Evolutionary conservation across 2,888 invertebrate genomes (phyloP).

Genomic region (Drosophila mimetica): DNA sequence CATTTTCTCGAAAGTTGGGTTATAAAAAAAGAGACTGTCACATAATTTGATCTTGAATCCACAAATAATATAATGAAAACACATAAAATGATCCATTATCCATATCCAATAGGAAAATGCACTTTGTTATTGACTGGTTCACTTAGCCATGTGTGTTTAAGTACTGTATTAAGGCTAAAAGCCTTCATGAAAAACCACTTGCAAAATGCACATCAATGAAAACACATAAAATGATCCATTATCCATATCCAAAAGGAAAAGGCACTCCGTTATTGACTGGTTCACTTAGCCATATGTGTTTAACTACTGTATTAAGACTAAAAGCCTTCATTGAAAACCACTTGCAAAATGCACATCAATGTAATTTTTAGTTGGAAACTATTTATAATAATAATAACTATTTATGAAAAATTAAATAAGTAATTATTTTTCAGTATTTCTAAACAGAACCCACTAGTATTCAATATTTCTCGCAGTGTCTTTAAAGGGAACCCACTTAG

Average conservation of each 20-base stretch:
- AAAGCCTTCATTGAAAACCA: neutral
- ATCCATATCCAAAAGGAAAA: neutral
- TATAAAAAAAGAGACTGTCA: conserved; percentile 1
- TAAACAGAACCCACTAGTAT: too few relatives aligned
- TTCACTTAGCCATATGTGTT: neutral
- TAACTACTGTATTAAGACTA: neutral
- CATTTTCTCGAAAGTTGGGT: neutral
- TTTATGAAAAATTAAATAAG: too few relatives aligned
- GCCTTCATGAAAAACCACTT: neutral
- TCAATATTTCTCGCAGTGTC: neutral
- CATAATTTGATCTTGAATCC: conserved; percentile 1
- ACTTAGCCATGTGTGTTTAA: neutral
- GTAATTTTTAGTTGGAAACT: neutral
- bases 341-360: neutral
- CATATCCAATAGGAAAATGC: neutral
- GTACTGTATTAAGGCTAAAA: neutral
- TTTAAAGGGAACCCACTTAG: conserved; percentile 7
- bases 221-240: neutral
- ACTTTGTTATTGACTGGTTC: neutral
- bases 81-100: neutral
- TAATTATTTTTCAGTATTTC: too few relatives aligned
- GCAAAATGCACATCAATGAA: neutral
- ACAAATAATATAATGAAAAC: neutral
- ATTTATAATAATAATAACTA: too few relatives aligned
- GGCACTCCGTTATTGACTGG: neutral